Conservation (phyloP, 1,140 invertebrate genomes). For the Pachypeltis micranthus region DNA sequence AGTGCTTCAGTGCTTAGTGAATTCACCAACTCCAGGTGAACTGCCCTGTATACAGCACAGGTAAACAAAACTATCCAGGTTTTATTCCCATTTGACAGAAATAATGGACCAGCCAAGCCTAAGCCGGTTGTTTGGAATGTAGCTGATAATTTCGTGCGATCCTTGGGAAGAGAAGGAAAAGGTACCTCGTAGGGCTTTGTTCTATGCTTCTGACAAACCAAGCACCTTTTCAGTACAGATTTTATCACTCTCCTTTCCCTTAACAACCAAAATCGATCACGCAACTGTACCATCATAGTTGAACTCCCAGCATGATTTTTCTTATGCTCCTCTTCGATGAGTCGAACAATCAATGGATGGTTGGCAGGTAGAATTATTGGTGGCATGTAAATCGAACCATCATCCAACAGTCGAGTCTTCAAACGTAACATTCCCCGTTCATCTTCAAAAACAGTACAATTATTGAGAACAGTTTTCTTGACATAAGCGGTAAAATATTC, state of each 20-base stretch:
- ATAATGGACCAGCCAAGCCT: slow-evolving; percentile 20
- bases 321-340: neutral
- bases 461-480: too few species aligned
- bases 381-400: neutral
- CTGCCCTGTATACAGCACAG: slow-evolving; percentile 29
- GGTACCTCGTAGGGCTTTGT: neutral
- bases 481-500: too few species aligned
- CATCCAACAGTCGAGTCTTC: neutral
- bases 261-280: neutral
- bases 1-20: slow-evolving; percentile 21
- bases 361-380: neutral
- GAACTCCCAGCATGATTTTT: neutral
- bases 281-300: neutral
- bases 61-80: slow-evolving; percentile 32
- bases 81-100: slow-evolving; percentile 23
- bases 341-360: neutral
- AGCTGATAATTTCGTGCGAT: neutral
- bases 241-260: neutral
- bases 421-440: neutral
- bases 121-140: slow-evolving; percentile 11
- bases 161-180: neutral
- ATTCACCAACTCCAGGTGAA: slow-evolving; percentile 23
- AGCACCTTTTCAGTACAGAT: neutral
- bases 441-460: too few species aligned
- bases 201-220: neutral